Base-by-base conservation (phyloP, 1,140 invertebrate species). In the Daktulosphaira vitifoliae region DNA sequence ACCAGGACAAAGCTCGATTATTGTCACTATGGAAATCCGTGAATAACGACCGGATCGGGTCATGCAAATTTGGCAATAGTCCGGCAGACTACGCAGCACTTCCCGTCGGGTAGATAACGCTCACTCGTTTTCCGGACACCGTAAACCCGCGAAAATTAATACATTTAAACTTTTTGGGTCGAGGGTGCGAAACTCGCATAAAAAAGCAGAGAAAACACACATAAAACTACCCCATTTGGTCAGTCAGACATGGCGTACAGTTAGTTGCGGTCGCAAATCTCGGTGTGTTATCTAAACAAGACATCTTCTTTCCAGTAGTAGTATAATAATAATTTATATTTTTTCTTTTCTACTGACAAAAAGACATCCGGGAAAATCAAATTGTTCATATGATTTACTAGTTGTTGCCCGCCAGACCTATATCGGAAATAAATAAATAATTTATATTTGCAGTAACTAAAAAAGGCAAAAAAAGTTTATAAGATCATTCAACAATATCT, bases 11-110 rank as follows among this genome's bases (percentile, higher is more conserved):
- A 33, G 29, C 5, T 11, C 29, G 29, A 33, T 33, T 33, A 33
- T 33, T 33, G 29, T 33, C 5, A 5, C 5, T 33, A 11, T 33
- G 29, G 29, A 11, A 33, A 33, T 33, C 29, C 29, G 11, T 11
- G 11, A 33, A 33, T 11, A 11, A 33, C 29, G 29, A 11, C 29
- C 4, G 11, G 18, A 6, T 3, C 11, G 56, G 56, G 56, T 48
- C 42, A 62, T 62, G 56, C 56, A 62, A 62, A 62, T 62, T 62
- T 48, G 54, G 54, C 54, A 59, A 59, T 25, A 44, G 42, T 26
- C 29, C 29, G 26, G 25, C 25, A 13, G 38, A 46, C 42, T 46
- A 46, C 42, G 20, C 56, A 18, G 18, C 42, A 46, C 18, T 44
- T 46, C 56, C 39, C 38, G 1, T n/a, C 20, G 7, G 2, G 15